A percentile compares a stretch with the other conserved stretches of the same genome.
These are phyloP conservation scores for Octodon degus DNA, from an alignment of 2,113 vertebrate species.

Conservation along the genomic window DNA sequence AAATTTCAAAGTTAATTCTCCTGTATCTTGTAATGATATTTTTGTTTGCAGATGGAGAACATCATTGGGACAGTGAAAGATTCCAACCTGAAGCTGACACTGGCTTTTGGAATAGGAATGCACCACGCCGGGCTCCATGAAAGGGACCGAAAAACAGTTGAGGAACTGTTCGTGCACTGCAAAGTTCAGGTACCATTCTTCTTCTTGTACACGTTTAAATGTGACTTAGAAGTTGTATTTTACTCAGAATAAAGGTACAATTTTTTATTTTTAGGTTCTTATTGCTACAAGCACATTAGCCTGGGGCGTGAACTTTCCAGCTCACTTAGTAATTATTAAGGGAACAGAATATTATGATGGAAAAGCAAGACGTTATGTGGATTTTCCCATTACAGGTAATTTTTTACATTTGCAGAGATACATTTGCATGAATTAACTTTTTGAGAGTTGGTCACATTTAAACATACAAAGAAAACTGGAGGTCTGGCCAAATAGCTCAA, in stretches of 20 bases:
- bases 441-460: conserved; percentile 38
- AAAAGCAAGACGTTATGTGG: conserved; percentile 97
- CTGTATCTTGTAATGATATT: conserved; percentile 48
- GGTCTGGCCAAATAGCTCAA: too few species aligned
- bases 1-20: neutral
- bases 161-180: conserved; percentile 98
- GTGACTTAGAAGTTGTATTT: conserved; percentile 74
- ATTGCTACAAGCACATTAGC: conserved; percentile 99
- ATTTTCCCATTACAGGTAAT: conserved; percentile 99
- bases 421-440: conserved; percentile 35
- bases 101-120: conserved; percentile 98
- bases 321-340: conserved; percentile 98
- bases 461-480: conserved; percentile 4
- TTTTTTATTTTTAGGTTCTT: conserved; percentile 91
- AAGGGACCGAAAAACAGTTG: conserved; percentile 96
- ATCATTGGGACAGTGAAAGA: conserved; percentile 95
- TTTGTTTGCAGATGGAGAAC: conserved; percentile 91
- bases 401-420: conserved; percentile 41
- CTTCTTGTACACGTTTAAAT: conserved; percentile 53
- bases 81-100: conserved; percentile 96
- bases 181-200: conserved; percentile 94
- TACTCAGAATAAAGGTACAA: conserved; percentile 65
- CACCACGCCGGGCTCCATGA: conserved; percentile 98
- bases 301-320: conserved; percentile 99
- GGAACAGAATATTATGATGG: conserved; percentile 98